Percentiles rank a stretch among this genome's conserved stretches.
Evolutionary conservation across 2,797 vertebrate genomes (phyloP).

Genomic region (Poecilia velifera): DNA sequence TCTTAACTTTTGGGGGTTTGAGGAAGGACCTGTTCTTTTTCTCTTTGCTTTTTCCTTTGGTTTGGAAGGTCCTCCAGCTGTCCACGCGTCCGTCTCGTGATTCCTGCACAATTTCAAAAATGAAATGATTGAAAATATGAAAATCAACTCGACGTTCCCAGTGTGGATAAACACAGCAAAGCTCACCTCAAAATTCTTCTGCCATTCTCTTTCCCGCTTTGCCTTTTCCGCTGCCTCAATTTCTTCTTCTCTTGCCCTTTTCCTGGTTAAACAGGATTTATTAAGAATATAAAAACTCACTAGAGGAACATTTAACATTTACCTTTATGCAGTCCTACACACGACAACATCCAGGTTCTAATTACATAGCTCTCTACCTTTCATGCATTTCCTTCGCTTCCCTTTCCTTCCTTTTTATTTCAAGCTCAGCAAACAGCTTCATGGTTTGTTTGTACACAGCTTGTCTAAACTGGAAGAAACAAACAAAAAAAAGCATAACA

Average conservation of each 20-base stretch:
- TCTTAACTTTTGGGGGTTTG: slow-evolving; percentile 99
- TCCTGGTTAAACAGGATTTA: slow-evolving; percentile 76
- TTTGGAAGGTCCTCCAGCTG: slow-evolving; percentile 97
- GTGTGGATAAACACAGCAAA: not conserved
- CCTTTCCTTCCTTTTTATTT: slow-evolving; percentile 99
- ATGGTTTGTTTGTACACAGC: slow-evolving; percentile 99
- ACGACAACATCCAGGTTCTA: not conserved
- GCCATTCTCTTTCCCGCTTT: slow-evolving; percentile 96
- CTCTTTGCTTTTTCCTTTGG: slow-evolving; percentile 94
- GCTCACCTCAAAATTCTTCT: slow-evolving; percentile 98
- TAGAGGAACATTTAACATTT: not conserved
- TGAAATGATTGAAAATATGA: not conserved
- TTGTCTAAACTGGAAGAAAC: slow-evolving; percentile 87
- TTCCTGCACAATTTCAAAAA: slow-evolving; percentile 80
- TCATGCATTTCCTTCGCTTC: slow-evolving; percentile 99
- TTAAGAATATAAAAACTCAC: not conserved
- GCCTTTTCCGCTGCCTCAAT: slow-evolving; percentile 95
- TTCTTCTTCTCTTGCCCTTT: slow-evolving; percentile 96
- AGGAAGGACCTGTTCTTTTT: slow-evolving; percentile 97
- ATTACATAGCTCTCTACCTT: slow-evolving; percentile 80
- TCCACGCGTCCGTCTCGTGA: slow-evolving; percentile 97
- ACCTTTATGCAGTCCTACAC: not conserved
- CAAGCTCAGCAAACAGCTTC: slow-evolving; percentile 98
- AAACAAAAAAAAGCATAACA: not conserved
- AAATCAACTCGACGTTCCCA: not conserved